A percentile compares a stretch with the other conserved stretches of the same genome.
Evolutionary conservation across 1,140 invertebrate genomes (phyloP).

Genomic region (Rhyacophila brunnea): DNA sequence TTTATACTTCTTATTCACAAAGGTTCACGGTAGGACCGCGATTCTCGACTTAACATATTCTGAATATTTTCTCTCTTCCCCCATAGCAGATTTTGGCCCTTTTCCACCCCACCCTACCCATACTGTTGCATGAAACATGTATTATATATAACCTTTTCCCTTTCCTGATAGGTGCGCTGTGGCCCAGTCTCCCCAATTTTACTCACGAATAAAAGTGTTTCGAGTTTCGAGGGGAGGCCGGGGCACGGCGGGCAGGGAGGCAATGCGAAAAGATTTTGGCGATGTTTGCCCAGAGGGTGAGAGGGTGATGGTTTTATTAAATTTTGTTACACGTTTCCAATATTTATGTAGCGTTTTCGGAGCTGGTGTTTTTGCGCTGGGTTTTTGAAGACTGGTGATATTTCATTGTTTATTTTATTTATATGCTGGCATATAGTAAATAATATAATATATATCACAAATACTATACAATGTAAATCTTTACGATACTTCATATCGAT

Average conservation of each 20-base stretch:
- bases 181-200: conserved; percentile 21
- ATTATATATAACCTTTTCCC: conserved; percentile 29
- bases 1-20: no score
- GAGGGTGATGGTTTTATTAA: conserved; percentile 30
- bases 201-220: conserved; percentile 37
- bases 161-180: conserved; percentile 22
- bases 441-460: no score
- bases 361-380: not conserved
- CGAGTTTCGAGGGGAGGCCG: conserved; percentile 20
- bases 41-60: no score
- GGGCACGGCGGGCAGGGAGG: conserved; percentile 7
- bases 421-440: no score
- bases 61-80: no score
- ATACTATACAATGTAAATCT: no score
- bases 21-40: no score
- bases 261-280: conserved; percentile 29
- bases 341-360: conserved; percentile 28
- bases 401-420: no score
- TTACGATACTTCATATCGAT: no score
- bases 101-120: conserved; percentile 12
- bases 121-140: conserved; percentile 25
- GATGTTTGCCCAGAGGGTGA: conserved; percentile 28
- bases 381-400: no score
- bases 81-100: not conserved
- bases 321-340: conserved; percentile 29